Evolutionary conservation across 2,113 vertebrate species (phyloP).

Genomic region (Prolemur simus): DNA sequence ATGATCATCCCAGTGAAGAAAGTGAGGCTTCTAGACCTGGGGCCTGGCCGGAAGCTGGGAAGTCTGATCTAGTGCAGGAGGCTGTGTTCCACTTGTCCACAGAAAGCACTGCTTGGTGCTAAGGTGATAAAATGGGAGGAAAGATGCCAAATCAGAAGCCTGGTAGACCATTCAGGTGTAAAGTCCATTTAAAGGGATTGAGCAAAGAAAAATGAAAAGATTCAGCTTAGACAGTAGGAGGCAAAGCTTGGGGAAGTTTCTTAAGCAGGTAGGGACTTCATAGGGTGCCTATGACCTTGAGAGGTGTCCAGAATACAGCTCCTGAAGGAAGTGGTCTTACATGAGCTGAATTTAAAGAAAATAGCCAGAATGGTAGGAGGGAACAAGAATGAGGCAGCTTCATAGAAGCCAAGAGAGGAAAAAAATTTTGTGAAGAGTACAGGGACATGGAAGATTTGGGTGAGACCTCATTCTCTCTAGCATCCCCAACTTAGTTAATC

Average conservation of each 20-base stretch:
- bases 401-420: background rate
- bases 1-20: background rate
- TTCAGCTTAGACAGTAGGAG: background rate
- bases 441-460: background rate
- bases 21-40: background rate
- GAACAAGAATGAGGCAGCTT: background rate
- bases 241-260: background rate
- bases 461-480: background rate
- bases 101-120: background rate
- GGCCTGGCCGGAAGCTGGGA: background rate
- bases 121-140: background rate
- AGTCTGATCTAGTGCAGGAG: rapidly evolving
- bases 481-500: background rate
- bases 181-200: background rate
- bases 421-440: background rate
- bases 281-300: background rate
- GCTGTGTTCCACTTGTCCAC: background rate
- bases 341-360: background rate
- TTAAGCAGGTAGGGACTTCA: background rate
- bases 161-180: background rate
- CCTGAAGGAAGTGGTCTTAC: background rate
- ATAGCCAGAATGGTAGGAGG: background rate
- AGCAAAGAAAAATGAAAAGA: background rate
- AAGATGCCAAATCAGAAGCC: background rate
- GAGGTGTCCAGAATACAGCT: background rate